phyloP scores from a whole-genome alignment of 2,113 vertebrate genomes.

The Perca schrenkii region DNA sequence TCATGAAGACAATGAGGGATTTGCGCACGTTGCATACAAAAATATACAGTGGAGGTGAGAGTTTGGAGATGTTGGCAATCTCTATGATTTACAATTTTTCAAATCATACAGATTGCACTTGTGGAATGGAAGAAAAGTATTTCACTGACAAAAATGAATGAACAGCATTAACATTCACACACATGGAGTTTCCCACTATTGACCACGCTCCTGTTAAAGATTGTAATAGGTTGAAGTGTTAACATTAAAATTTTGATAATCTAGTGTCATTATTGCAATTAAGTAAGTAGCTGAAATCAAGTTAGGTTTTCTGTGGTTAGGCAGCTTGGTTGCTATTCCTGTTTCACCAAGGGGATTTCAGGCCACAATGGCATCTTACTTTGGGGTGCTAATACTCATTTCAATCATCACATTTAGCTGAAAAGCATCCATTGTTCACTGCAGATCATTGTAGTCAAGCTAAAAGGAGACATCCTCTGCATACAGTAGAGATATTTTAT shows the following conservation, averaged over 20 bases:
- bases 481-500: neutral
- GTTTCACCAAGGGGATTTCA: neutral
- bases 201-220: neutral
- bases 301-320: slow-evolving; percentile 6
- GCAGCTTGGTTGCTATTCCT: neutral
- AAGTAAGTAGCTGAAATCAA: neutral
- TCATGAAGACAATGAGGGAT: slow-evolving; percentile 22
- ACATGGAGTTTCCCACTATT: neutral
- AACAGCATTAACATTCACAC: slow-evolving; percentile 19
- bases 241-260: neutral
- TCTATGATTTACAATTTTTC: neutral
- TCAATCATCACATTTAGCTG: neutral
- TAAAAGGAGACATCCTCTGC: neutral
- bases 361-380: neutral
- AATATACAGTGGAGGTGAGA: slow-evolving; percentile 12
- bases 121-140: neutral
- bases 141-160: slow-evolving; percentile 11
- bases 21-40: neutral
- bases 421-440: neutral
- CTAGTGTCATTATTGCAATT: neutral
- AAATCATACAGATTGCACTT: too few relatives aligned
- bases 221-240: neutral
- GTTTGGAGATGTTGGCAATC: neutral
- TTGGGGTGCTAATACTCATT: neutral
- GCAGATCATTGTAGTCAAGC: neutral